Percentiles rank a stretch among this genome's conserved stretches.
Evolutionary conservation across 2,113 vertebrate genomes (phyloP).

Genomic region (Engraulis encrasicolus): DNA sequence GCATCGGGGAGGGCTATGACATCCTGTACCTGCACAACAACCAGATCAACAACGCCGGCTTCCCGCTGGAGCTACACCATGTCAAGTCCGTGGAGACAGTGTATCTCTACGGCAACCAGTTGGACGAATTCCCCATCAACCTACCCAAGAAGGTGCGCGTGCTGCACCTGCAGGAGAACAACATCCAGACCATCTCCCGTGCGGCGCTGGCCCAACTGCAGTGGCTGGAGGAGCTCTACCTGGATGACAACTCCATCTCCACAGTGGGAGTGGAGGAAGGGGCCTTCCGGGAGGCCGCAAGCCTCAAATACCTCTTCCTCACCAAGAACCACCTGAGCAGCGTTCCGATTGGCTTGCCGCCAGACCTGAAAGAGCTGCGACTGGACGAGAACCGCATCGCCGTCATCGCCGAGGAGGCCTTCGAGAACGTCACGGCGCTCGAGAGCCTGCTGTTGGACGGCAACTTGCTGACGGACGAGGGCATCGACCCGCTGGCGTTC

Average conservation of each 20-base stretch:
- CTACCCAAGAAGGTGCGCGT: conserved; percentile 88
- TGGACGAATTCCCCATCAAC: conserved; percentile 94
- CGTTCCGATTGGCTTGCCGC: conserved; percentile 86
- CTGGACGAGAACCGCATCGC: conserved; percentile 92
- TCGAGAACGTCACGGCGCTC: conserved; percentile 86
- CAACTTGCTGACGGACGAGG: conserved; percentile 90
- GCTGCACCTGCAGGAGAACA: conserved; percentile 94
- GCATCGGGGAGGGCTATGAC: conserved; percentile 92
- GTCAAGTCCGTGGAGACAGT: conserved; percentile 91
- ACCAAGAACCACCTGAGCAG: conserved; percentile 95
- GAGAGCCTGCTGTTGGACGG: conserved; percentile 89
- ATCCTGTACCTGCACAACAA: conserved; percentile 97
- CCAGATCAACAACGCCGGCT: conserved; percentile 96
- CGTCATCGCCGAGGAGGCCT: conserved; percentile 87
- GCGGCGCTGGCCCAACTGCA: conserved; percentile 87
- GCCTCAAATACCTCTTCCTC: conserved; percentile 88
- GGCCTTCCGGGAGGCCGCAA: conserved; percentile 88
- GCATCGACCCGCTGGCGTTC: conserved; percentile 86
- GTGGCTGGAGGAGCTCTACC: conserved; percentile 87
- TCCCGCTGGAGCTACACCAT: conserved; percentile 88
- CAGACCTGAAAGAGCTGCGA: conserved; percentile 86
- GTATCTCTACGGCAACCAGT: conserved; percentile 91
- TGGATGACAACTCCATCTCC: conserved; percentile 93
- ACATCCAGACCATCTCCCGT: conserved; percentile 91
- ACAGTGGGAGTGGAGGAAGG: conserved; percentile 92